phyloP scores from a whole-genome alignment of 2,797 vertebrate species.

The Oreonectes daqikongensis region DNA sequence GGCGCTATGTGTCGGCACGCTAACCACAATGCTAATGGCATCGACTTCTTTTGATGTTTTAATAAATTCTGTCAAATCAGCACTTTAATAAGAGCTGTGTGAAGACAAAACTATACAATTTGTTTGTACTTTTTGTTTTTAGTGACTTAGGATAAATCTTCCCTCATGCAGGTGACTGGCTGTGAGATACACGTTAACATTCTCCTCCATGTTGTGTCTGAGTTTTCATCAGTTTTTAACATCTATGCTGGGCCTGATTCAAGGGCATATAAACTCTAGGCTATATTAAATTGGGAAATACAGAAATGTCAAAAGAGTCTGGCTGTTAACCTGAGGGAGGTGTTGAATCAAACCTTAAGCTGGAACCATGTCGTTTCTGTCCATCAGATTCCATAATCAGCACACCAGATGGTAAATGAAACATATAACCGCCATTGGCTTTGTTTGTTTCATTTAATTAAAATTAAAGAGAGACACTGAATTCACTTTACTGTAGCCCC shows the following conservation, averaged over 20 bases:
- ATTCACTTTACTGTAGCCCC: slow-evolving; percentile 29
- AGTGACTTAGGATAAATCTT: neutral
- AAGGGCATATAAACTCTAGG: slow-evolving; percentile 1
- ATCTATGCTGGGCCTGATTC: neutral
- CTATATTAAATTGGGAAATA: slow-evolving; percentile 34
- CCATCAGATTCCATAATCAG: slow-evolving; percentile 16
- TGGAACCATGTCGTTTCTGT: slow-evolving; percentile 44
- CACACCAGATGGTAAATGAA: slow-evolving; percentile 29
- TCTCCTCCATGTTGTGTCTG: slow-evolving; percentile 41
- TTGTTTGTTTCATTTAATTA: slow-evolving; percentile 45
- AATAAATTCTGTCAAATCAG: no score
- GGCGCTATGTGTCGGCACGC: no score
- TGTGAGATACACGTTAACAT: slow-evolving; percentile 48
- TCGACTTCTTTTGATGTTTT: no score
- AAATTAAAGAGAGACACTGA: slow-evolving; percentile 27
- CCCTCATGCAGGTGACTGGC: slow-evolving; percentile 40
- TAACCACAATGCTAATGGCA: no score
- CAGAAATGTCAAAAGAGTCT: slow-evolving; percentile 13
- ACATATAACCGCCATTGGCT: slow-evolving; percentile 41
- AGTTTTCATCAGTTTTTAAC: slow-evolving; percentile 41
- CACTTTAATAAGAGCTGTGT: no score
- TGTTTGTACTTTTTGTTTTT: no score
- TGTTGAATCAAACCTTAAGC: slow-evolving; percentile 10
- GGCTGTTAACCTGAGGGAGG: neutral
- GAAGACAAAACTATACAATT: no score